Conservation (phyloP, 2,797 vertebrate species). For the Octomys mimax region DNA sequence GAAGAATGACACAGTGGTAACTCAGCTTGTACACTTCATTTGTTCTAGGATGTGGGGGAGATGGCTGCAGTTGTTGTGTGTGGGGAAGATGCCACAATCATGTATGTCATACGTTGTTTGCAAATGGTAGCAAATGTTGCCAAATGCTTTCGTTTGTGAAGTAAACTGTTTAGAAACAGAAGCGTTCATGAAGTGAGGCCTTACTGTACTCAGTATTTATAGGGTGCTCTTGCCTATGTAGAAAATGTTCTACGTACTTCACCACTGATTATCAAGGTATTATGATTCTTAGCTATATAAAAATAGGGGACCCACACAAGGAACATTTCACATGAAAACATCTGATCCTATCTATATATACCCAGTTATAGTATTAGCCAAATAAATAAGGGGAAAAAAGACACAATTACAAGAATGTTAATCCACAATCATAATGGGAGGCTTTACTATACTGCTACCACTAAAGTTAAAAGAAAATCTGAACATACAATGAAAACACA, state of each 20-base stretch:
- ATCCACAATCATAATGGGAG: not conserved
- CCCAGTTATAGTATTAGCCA: not conserved
- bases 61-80: not conserved
- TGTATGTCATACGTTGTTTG: not conserved
- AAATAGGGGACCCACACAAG: not conserved
- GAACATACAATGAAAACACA: constrained; percentile 28
- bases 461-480: constrained; percentile 7
- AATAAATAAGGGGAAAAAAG: not conserved
- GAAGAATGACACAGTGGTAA: too few species aligned
- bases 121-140: not conserved
- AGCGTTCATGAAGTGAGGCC: not conserved
- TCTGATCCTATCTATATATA: not conserved
- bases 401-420: constrained; percentile 38
- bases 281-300: constrained; percentile 6
- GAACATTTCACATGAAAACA: constrained; percentile 34
- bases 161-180: not conserved
- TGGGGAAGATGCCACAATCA: not conserved
- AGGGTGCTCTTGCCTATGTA: not conserved
- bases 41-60: not conserved
- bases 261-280: constrained; percentile 5
- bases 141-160: not conserved
- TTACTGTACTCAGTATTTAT: not conserved
- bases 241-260: not conserved
- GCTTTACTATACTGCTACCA: constrained; percentile 1
- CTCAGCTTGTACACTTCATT: not conserved